phyloP scores from a whole-genome alignment of 2,113 vertebrate species.

The Tragelaphus buxtoni region DNA sequence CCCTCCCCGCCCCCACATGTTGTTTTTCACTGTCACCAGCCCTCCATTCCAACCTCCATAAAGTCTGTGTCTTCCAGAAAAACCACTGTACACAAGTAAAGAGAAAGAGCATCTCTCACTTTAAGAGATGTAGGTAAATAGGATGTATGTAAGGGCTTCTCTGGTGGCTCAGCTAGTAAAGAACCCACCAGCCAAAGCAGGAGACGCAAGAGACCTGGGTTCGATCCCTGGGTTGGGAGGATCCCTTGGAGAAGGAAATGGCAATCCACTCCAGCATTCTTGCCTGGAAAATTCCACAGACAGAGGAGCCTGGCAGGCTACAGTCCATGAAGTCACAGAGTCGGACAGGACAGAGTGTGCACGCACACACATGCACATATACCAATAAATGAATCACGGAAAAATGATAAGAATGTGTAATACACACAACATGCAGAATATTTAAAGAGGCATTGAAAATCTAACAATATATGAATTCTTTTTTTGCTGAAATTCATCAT shows the following conservation, averaged over 20 bases:
- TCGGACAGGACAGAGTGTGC: not conserved
- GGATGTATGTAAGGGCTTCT: not conserved
- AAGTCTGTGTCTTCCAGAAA: conserved; percentile 11
- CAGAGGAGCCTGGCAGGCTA: not conserved
- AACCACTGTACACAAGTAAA: not conserved
- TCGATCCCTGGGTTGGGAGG: not conserved
- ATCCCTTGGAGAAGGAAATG: not conserved
- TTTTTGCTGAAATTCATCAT: conserved; percentile 53
- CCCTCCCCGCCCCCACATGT: fast-evolving
- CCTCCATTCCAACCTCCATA: not conserved
- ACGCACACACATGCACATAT: no score
- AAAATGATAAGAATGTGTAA: not conserved
- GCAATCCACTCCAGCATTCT: not conserved
- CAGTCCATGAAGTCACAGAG: not conserved
- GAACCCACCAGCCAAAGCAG: not conserved
- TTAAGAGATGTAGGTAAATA: conserved; percentile 44
- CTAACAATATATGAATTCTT: not conserved
- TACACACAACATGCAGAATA: not conserved
- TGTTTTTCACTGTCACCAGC: not conserved
- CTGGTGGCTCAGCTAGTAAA: not conserved
- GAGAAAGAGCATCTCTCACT: conserved; percentile 15
- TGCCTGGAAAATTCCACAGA: not conserved
- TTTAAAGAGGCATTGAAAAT: not conserved
- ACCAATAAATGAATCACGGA: not conserved
- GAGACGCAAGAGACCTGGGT: not conserved